These are phyloP conservation scores for Machimus atricapillus DNA, from an alignment of 2,888 invertebrate species.

Conservation along the genomic window DNA sequence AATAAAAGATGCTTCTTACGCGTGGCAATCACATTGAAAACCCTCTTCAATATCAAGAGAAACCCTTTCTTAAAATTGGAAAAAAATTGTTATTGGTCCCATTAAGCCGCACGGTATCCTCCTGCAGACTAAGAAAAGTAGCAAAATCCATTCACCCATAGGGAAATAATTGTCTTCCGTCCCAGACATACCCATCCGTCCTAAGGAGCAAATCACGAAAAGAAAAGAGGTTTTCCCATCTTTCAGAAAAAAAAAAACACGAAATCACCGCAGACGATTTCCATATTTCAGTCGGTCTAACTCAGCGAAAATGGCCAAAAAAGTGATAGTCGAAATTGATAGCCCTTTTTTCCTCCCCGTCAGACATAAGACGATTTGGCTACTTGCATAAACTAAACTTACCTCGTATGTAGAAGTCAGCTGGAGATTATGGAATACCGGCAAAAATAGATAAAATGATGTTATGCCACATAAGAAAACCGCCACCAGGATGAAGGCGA, in stretches of 20 bases:
- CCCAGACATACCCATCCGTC: neutral
- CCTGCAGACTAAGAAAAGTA: neutral
- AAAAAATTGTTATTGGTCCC: neutral
- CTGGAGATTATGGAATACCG: slow-evolving; percentile 74
- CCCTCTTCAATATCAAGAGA: neutral
- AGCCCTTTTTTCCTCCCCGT: neutral
- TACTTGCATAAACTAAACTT: slow-evolving; percentile 49
- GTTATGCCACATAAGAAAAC: slow-evolving; percentile 64
- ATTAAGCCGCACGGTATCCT: neutral
- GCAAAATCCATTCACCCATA: neutral
- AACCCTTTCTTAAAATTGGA: neutral
- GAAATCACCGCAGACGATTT: neutral
- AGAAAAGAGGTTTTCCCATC: neutral
- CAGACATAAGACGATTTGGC: neutral
- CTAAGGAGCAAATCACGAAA: neutral
- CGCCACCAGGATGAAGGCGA: slow-evolving; percentile 66
- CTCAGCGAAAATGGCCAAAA: neutral
- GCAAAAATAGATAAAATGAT: slow-evolving; percentile 70
- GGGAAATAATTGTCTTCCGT: neutral
- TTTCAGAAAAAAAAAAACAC: neutral
- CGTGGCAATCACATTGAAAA: neutral
- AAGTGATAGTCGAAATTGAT: neutral
- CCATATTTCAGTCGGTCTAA: neutral
- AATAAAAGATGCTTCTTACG: neutral
- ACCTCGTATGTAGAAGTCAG: slow-evolving; percentile 81